phyloP scores from a whole-genome alignment of 2,113 vertebrate genomes.

The Cricetomys ansorgei region DNA sequence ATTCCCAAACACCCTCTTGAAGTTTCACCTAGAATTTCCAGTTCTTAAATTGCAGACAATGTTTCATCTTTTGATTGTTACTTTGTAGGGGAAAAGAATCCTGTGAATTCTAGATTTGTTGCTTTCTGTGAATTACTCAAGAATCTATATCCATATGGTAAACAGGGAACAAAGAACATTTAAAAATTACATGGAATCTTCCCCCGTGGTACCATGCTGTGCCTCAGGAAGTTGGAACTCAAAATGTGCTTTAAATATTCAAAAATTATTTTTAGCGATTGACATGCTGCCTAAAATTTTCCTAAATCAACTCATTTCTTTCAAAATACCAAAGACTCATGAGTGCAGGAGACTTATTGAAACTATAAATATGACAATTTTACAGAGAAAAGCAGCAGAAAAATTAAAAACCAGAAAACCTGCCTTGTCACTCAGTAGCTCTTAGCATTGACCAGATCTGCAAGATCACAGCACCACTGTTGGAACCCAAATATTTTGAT shows the following conservation, averaged over 20 bases:
- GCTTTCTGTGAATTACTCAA: neutral
- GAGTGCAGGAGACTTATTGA: neutral
- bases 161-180: conserved; percentile 39
- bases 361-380: conserved; percentile 35
- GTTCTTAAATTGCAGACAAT: neutral
- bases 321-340: conserved; percentile 49
- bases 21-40: neutral
- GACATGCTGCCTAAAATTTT: conserved; percentile 1
- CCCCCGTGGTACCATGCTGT: neutral
- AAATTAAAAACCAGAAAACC: neutral
- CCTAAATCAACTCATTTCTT: conserved; percentile 51
- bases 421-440: neutral
- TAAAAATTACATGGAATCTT: neutral
- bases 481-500: neutral
- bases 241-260: conserved; percentile 26
- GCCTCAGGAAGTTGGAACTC: conserved; percentile 17
- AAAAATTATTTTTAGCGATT: conserved; percentile 45
- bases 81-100: neutral
- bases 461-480: neutral
- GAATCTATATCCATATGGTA: neutral
- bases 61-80: neutral
- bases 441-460: neutral
- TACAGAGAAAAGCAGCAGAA: conserved; percentile 10
- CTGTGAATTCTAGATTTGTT: neutral
- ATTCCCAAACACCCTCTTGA: neutral